Percentiles rank a stretch among this genome's conserved stretches.
Conservation (phyloP, 2,797 vertebrate genomes). For the Amniataba percoides region DNA sequence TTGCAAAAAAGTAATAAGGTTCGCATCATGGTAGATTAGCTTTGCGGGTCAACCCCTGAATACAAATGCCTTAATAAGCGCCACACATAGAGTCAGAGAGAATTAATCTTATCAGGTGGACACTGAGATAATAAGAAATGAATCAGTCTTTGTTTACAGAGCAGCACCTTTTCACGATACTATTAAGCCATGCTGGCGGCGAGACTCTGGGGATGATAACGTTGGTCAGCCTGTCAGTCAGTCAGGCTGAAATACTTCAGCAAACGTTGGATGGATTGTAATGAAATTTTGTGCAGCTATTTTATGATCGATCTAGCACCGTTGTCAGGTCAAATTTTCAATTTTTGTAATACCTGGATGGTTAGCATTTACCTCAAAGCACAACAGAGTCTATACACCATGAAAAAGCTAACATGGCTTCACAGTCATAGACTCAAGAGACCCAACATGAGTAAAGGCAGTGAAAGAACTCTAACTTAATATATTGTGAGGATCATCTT, state of each 20-base stretch:
- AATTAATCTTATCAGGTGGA: not conserved
- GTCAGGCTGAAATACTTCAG: not conserved
- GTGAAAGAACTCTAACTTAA: not conserved
- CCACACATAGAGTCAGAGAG: not conserved
- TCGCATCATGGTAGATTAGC: slow-evolving; percentile 1
- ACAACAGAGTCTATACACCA: not conserved
- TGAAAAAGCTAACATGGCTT: not conserved
- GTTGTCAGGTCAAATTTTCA: too few relatives aligned
- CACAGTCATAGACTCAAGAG: not conserved
- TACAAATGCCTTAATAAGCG: slow-evolving; percentile 23
- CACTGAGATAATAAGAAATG: not conserved
- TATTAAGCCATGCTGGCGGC: not conserved
- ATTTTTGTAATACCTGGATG: too few relatives aligned
- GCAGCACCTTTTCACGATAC: not conserved
- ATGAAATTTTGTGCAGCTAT: not conserved
- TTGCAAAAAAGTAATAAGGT: slow-evolving; percentile 14
- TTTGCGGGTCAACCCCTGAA: slow-evolving; percentile 18
- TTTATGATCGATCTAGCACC: not conserved
- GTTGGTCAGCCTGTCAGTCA: not conserved
- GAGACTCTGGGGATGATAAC: not conserved
- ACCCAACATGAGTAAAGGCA: not conserved
- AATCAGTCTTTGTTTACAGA: not conserved
- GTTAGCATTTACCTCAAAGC: not conserved
- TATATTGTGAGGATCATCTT: not conserved
- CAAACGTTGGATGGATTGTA: not conserved